These are phyloP conservation scores for Parelbella ahira DNA, from an alignment of 2,888 invertebrate species.

Conservation along the genomic window DNA sequence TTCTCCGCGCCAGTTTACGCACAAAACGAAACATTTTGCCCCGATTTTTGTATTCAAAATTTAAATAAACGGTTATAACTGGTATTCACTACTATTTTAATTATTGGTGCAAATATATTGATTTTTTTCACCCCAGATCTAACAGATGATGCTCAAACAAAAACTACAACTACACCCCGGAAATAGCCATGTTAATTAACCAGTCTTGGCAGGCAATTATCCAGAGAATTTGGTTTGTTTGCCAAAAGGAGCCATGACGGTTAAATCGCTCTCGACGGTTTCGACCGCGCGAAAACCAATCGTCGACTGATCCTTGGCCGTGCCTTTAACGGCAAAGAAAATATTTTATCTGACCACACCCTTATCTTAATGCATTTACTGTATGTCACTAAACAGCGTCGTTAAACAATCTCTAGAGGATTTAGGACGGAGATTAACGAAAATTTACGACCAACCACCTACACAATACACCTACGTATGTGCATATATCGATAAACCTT, in stretches of 20 bases:
- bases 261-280: not conserved
- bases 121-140: not conserved
- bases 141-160: not conserved
- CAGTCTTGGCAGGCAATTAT: too few relatives aligned
- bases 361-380: conserved; percentile 44
- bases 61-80: too few relatives aligned
- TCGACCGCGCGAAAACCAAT: conserved; percentile 5
- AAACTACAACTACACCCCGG: conserved; percentile 1
- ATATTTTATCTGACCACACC: conserved; percentile 37
- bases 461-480: too few relatives aligned
- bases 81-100: too few relatives aligned
- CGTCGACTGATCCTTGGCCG: conserved; percentile 25
- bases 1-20: conserved; percentile 45
- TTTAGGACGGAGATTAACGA: conserved; percentile 13
- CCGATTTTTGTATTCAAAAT: too few relatives aligned
- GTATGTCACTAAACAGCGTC: conserved; percentile 30
- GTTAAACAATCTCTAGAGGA: conserved; percentile 38
- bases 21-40: conserved; percentile 52
- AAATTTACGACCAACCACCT: conserved; percentile 18
- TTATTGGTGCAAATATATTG: too few relatives aligned
- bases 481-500: too few relatives aligned
- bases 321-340: conserved; percentile 32
- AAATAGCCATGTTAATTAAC: conserved; percentile 2
- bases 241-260: conserved; percentile 2
- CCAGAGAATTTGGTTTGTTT: conserved; percentile 5